These are phyloP conservation scores for Drosophila lacicola DNA, from an alignment of 2,888 invertebrate genomes.

Conservation along the genomic window DNA sequence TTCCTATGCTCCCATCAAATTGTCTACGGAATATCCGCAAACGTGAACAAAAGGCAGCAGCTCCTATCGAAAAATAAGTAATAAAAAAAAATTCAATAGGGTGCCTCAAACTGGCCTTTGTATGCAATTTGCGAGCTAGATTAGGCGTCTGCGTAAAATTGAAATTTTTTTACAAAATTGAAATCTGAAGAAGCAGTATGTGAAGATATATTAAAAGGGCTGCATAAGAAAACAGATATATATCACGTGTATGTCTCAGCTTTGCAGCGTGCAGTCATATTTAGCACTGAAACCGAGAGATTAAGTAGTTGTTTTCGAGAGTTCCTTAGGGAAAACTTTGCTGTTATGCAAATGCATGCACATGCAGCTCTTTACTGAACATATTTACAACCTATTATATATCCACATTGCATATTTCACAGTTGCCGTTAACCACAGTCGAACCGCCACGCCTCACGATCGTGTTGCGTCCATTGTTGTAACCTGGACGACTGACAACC, in stretches of 20 bases:
- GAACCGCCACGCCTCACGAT: slow-evolving; percentile 47
- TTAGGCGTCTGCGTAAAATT: background rate
- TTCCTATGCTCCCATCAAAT: background rate
- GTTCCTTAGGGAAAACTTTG: background rate
- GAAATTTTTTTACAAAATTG: background rate
- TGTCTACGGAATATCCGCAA: slow-evolving; percentile 1
- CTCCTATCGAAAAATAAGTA: slow-evolving; percentile 14
- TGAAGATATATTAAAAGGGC: background rate
- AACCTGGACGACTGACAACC: slow-evolving; percentile 43
- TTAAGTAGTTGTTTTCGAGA: background rate
- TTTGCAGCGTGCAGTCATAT: too few species aligned
- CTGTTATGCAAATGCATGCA: background rate
- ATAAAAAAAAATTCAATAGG: slow-evolving; percentile 7
- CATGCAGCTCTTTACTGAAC: background rate
- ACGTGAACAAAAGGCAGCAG: slow-evolving; percentile 1
- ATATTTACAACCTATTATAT: slow-evolving; percentile 9
- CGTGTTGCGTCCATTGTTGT: slow-evolving; percentile 41
- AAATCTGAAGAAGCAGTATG: background rate
- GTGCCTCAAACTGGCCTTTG: background rate
- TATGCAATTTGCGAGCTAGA: slow-evolving; percentile 16
- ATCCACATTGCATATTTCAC: slow-evolving; percentile 63
- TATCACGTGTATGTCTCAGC: background rate
- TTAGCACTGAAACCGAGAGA: too few species aligned
- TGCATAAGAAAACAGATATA: background rate
- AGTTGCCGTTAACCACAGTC: slow-evolving; percentile 58